These are phyloP conservation scores for Drosophila melanica DNA, from an alignment of 1,140 invertebrate genomes.

Conservation along the genomic window DNA sequence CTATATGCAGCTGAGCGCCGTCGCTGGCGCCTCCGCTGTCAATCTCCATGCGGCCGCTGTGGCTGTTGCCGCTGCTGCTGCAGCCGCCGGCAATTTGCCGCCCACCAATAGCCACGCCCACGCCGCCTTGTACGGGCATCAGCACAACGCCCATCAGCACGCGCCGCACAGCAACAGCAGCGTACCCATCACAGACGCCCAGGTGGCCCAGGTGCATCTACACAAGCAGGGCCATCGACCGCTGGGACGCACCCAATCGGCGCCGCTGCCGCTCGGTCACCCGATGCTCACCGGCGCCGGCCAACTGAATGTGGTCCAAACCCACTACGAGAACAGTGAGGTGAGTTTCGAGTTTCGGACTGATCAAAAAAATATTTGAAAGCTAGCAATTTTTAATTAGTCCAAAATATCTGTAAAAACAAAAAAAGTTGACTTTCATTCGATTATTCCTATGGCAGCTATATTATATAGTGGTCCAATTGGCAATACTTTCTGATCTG, in stretches of 20 bases:
- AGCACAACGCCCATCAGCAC: constrained; percentile 13
- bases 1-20: constrained; percentile 59
- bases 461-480: too few relatives aligned
- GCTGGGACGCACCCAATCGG: constrained; percentile 95
- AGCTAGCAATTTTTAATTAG: too few relatives aligned
- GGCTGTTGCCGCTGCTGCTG: constrained; percentile 59
- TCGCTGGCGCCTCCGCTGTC: constrained; percentile 52
- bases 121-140: constrained; percentile 46
- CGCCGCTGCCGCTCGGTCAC: constrained; percentile 96
- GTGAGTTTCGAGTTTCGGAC: constrained; percentile 39
- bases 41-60: constrained; percentile 70
- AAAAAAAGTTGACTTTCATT: too few relatives aligned
- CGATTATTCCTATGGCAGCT: too few relatives aligned
- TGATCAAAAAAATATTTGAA: too few relatives aligned
- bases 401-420: too few relatives aligned
- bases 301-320: constrained; percentile 79
- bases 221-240: constrained; percentile 91
- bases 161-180: constrained; percentile 14
- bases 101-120: constrained; percentile 51
- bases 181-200: constrained; percentile 84
- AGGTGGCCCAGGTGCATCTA: constrained; percentile 88
- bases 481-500: too few relatives aligned
- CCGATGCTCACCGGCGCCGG: constrained; percentile 90
- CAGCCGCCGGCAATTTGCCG: constrained; percentile 33
- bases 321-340: constrained; percentile 88